A percentile compares a stretch with the other conserved stretches of the same genome.
Conservation (phyloP, 2,113 vertebrate species). For the Carassius auratus region DNA sequence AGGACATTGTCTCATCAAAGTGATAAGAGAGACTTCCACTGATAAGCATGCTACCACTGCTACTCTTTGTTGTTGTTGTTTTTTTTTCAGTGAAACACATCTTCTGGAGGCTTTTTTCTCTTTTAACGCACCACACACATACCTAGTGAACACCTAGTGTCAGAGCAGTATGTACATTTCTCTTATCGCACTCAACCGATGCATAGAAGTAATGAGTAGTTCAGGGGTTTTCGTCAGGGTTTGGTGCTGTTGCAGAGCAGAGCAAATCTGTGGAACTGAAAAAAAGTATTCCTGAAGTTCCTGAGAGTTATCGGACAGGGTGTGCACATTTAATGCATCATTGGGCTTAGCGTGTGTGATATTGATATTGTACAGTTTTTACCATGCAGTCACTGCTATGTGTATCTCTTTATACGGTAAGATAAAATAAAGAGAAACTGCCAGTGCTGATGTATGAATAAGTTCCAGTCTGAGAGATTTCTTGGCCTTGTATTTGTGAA, state of each 20-base stretch:
- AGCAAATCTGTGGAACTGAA: background rate
- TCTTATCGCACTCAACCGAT: constrained; percentile 15
- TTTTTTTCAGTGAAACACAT: constrained; percentile 20
- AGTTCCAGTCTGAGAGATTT: constrained; percentile 34
- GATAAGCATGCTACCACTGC: constrained; percentile 46
- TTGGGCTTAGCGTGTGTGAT: background rate
- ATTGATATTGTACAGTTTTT: constrained; percentile 30
- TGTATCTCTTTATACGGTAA: constrained; percentile 39
- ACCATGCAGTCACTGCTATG: constrained; percentile 9
- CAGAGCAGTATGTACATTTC: constrained; percentile 22
- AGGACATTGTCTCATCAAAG: constrained; percentile 75
- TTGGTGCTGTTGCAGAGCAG: background rate
- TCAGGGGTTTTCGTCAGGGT: background rate
- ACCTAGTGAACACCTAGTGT: background rate
- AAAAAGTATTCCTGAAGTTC: background rate
- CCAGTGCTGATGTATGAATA: constrained; percentile 32
- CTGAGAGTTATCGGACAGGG: background rate
- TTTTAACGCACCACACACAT: constrained; percentile 11
- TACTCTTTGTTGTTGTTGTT: background rate
- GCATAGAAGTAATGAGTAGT: background rate
- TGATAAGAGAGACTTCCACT: constrained; percentile 65
- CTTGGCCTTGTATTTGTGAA: constrained; percentile 40
- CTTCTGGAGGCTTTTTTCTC: background rate
- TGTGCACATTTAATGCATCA: background rate
- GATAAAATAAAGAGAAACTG: constrained; percentile 19